A percentile compares a stretch with the other conserved stretches of the same genome.
Conservation (phyloP, 1,140 invertebrate genomes). For the Drosophila watanabei region DNA sequence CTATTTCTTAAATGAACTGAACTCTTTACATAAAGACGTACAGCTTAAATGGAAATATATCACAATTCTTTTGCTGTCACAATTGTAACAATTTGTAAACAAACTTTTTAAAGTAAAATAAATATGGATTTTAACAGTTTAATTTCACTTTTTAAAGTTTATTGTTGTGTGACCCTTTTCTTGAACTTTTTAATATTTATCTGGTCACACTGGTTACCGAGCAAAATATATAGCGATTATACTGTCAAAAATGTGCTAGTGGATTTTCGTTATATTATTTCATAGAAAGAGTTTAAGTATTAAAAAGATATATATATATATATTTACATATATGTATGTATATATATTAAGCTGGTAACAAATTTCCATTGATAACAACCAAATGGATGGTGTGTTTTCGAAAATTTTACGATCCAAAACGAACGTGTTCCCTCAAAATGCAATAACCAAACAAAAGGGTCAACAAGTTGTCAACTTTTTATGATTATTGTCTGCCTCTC, state of each 20-base stretch:
- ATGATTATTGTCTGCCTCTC: constrained; percentile 31
- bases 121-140: no score
- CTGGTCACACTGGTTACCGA: no score
- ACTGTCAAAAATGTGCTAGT: no score
- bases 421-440: constrained; percentile 47
- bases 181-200: no score
- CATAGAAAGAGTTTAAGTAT: constrained; percentile 8
- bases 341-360: not conserved
- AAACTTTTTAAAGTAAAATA: no score
- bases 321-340: not conserved
- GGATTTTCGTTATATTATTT: no score
- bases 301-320: not conserved
- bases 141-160: no score
- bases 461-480: constrained; percentile 60
- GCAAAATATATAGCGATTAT: no score
- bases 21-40: not conserved
- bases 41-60: not conserved
- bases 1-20: no score
- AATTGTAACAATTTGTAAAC: no score
- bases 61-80: no score
- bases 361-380: constrained; percentile 36
- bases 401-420: constrained; percentile 41
- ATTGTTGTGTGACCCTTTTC: no score
- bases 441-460: constrained; percentile 39
- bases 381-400: constrained; percentile 16